These are phyloP conservation scores for Pyrrhia umbra DNA, from an alignment of 2,888 invertebrate genomes.

Conservation along the genomic window DNA sequence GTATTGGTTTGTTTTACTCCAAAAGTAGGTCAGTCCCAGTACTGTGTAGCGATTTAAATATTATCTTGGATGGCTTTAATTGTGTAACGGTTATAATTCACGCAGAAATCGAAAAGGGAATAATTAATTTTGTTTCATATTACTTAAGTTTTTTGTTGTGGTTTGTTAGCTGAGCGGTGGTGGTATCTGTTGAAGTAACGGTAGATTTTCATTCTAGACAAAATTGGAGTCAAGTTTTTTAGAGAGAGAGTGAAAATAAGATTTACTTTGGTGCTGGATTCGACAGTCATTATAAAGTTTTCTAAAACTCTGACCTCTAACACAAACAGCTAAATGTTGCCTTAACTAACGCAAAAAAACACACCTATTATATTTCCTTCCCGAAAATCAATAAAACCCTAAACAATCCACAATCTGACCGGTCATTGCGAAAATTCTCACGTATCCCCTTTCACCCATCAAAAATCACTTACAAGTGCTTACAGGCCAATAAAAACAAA, in stretches of 20 bases:
- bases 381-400: slow-evolving; percentile 45
- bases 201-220: not conserved
- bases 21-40: slow-evolving; percentile 31
- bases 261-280: no score
- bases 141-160: slow-evolving; percentile 28
- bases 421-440: slow-evolving; percentile 51
- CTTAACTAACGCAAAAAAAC: not conserved
- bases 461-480: slow-evolving; percentile 73
- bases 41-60: slow-evolving; percentile 30
- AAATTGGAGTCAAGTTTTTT: no score
- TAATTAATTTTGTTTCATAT: slow-evolving; percentile 15
- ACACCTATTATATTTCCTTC: no score
- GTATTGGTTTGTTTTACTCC: slow-evolving; percentile 7
- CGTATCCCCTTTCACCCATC: slow-evolving; percentile 60
- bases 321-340: not conserved
- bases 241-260: no score
- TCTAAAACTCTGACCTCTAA: not conserved
- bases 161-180: not conserved
- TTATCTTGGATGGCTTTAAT: slow-evolving; percentile 32
- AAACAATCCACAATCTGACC: slow-evolving; percentile 47
- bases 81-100: slow-evolving; percentile 20
- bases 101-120: slow-evolving; percentile 25
- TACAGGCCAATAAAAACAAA: slow-evolving; percentile 73
- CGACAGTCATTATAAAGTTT: no score
- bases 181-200: not conserved